A percentile compares a stretch with the other conserved stretches of the same genome.
Conservation (phyloP, 92 coral and sea anemone genomes). For the Porites evermanni region DNA sequence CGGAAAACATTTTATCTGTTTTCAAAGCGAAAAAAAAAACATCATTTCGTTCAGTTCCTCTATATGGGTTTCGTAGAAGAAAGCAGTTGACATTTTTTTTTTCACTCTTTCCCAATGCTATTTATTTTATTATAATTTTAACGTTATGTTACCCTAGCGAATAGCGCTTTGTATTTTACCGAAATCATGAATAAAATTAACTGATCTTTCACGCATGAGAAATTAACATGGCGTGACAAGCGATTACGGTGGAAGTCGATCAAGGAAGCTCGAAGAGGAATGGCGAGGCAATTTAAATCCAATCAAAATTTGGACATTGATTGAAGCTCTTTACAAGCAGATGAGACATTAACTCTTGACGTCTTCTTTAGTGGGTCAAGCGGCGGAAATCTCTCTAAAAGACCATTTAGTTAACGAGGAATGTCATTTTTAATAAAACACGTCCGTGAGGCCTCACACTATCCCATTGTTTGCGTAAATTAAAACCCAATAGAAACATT, state of each 20-base stretch:
- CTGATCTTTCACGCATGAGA: not conserved
- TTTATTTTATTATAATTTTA: no score
- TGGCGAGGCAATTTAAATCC: not conserved
- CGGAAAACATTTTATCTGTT: no score
- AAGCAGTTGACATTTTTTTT: no score
- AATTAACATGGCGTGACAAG: not conserved
- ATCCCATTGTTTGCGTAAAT: slow-evolving; percentile 3
- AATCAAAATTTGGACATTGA: not conserved
- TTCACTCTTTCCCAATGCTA: no score
- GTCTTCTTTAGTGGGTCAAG: not conserved
- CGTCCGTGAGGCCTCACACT: not conserved
- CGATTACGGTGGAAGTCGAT: no score
- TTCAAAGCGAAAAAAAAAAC: no score
- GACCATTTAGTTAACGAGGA: not conserved
- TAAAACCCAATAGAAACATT: slow-evolving; percentile 30
- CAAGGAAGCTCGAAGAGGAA: not conserved
- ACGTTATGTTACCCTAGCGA: no score
- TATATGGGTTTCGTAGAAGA: no score
- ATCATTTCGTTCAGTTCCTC: no score
- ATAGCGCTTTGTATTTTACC: no score
- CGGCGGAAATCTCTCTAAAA: not conserved
- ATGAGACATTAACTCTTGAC: not conserved
- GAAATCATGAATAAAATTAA: no score
- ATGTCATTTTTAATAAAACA: not conserved
- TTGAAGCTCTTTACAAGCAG: not conserved